These are phyloP conservation scores for Stegodyphus dumicola DNA, from an alignment of 1,140 invertebrate species.

Conservation along the genomic window DNA sequence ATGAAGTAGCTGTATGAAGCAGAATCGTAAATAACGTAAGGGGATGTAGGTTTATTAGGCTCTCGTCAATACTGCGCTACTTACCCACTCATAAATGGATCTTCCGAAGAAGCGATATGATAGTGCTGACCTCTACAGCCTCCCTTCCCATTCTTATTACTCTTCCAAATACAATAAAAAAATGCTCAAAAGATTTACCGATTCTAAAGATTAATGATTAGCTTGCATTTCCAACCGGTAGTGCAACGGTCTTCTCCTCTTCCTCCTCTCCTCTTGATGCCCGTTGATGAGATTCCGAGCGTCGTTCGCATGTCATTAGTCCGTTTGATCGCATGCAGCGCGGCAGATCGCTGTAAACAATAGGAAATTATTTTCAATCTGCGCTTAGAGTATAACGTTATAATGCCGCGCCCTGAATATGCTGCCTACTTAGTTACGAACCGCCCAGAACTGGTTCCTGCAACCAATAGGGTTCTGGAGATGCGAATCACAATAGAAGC, in stretches of 20 bases:
- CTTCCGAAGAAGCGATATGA: conserved; percentile 53
- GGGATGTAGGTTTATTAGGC: conserved; percentile 12
- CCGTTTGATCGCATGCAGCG: neutral
- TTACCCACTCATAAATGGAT: conserved; percentile 48
- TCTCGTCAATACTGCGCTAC: conserved; percentile 36
- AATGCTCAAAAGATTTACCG: conserved; percentile 34
- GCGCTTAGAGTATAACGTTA: conserved; percentile 14
- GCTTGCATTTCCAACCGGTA: conserved; percentile 19
- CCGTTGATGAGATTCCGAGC: conserved; percentile 32
- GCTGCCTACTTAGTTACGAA: conserved; percentile 38
- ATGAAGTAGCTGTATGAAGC: conserved; percentile 12
- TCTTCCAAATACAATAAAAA: neutral
- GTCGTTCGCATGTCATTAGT: conserved; percentile 32
- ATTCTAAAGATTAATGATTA: conserved; percentile 50
- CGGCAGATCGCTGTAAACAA: conserved; percentile 32
- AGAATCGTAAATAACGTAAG: conserved; percentile 47
- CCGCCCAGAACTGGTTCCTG: conserved; percentile 43
- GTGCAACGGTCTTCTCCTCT: conserved; percentile 22
- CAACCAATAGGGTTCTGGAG: conserved; percentile 40
- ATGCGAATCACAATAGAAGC: conserved; percentile 38
- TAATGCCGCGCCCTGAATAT: conserved; percentile 24
- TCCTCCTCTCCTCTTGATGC: neutral
- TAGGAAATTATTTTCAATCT: conserved; percentile 51
- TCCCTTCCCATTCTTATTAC: conserved; percentile 2
- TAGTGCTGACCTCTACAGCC: conserved; percentile 36